Evolutionary conservation across 1,140 invertebrate species (phyloP), one percentile per base, ranked within the genome.

Genomic region (Nephila pilipes): DNA sequence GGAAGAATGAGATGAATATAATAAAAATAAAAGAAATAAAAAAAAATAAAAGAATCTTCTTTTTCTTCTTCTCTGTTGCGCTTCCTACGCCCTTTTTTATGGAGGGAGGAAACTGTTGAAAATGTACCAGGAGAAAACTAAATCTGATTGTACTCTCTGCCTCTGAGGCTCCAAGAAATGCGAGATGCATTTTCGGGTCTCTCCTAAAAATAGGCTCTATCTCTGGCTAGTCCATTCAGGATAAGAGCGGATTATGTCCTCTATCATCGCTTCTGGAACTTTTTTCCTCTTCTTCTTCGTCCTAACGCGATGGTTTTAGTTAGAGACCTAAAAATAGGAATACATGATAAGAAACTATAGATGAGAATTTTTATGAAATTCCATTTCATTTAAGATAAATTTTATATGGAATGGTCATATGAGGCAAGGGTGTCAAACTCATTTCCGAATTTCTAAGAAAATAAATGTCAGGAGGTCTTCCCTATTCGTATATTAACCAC

Each of bases 61-160:
- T 32, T 22, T 14, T 14, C 54, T 14, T 14, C 54, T 46, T 54
- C 81, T 92, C 90, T 85, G 90, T 92, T 92, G 90, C 89, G 69
- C 89, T 91, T 36, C 60, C 79, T 89, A 79, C 69, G 25, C 89
- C n/a, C 55, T 54, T 81, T 36, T 92, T 92, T 92, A 92, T 92
- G 58, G 90, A 65, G n/a, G 81, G 46, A 83, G 57, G 60, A 85
- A 92, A 85, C 90, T 92, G 90, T 92, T 92, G 90, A 92, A 83
- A 80, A 85, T 92, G 80, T 69, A 85, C 80, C 80, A 85, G n/a
- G 80, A 85, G 90, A 36, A 85, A 85, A 92, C 80, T 92, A 92
- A 92, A 92, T 92, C 90, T 92, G 90, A 92, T 92, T 92, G 90
- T 69, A 60, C 79, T 36, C 60, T 92, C 80, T 83, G 38, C 80